Evolutionary conservation across 2,888 invertebrate species (phyloP).

Genomic region (Dioctria linearis): DNA sequence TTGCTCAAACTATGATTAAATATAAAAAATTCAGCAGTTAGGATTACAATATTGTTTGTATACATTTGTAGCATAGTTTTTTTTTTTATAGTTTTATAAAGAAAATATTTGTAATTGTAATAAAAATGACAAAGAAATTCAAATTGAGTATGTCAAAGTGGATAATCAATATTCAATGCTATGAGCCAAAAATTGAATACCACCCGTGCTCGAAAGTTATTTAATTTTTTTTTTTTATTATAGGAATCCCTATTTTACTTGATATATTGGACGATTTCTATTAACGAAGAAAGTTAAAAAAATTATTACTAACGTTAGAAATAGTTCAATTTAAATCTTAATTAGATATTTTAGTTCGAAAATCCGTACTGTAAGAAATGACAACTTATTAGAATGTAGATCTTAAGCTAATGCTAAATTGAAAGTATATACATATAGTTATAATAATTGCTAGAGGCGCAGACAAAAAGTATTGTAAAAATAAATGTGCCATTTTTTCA

Average conservation of each 20-base stretch:
- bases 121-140: slow-evolving; percentile 31
- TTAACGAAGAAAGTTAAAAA: slow-evolving; percentile 40
- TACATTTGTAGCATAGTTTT: slow-evolving; percentile 54
- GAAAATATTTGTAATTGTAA: slow-evolving; percentile 30
- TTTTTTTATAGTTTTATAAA: slow-evolving; percentile 39
- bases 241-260: slow-evolving; percentile 35
- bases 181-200: slow-evolving; percentile 43
- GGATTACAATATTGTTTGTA: slow-evolving; percentile 36
- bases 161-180: slow-evolving; percentile 29
- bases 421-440: slow-evolving; percentile 48
- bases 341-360: slow-evolving; percentile 56
- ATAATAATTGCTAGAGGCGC: slow-evolving; percentile 58
- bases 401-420: slow-evolving; percentile 39
- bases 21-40: slow-evolving; percentile 20
- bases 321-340: slow-evolving; percentile 54
- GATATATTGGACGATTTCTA: slow-evolving; percentile 41
- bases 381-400: slow-evolving; percentile 56
- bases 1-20: no score
- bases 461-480: slow-evolving; percentile 57
- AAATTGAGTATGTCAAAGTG: slow-evolving; percentile 19
- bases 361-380: slow-evolving; percentile 56
- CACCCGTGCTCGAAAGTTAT: slow-evolving; percentile 33
- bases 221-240: slow-evolving; percentile 22
- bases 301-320: slow-evolving; percentile 44
- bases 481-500: slow-evolving; percentile 62